Conservation (phyloP, 2,113 vertebrate species). For the human region DNA sequence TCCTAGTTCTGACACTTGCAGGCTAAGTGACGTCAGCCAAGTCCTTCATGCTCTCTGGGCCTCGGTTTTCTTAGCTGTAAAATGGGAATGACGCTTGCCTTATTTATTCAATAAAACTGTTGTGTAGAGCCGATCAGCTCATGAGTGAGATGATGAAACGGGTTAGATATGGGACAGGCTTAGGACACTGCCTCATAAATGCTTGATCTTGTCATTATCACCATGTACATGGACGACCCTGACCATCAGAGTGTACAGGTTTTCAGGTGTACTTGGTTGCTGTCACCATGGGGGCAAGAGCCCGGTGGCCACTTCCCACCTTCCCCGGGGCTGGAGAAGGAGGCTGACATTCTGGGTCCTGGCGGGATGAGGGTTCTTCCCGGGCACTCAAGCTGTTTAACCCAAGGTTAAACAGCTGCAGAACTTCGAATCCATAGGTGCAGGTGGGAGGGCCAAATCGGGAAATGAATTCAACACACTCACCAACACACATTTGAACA, state of each 20-base stretch:
- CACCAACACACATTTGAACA: background rate
- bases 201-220: accelerated
- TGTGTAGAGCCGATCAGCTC: no score
- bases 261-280: accelerated
- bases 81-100: background rate
- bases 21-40: background rate
- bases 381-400: background rate
- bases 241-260: no score
- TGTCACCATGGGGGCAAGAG: no score
- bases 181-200: accelerated
- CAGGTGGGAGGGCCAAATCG: accelerated
- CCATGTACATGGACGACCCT: accelerated
- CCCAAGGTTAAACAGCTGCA: accelerated
- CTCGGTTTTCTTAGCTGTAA: background rate
- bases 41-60: background rate
- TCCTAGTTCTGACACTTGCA: background rate
- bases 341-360: accelerated
- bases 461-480: background rate
- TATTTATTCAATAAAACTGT: no score
- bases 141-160: accelerated
- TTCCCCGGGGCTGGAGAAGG: background rate
- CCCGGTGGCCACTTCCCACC: accelerated
- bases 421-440: no score
- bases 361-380: accelerated
- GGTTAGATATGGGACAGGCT: accelerated